These are phyloP conservation scores for Escarpia spicata DNA, from an alignment of 2,888 invertebrate species.

Conservation along the genomic window DNA sequence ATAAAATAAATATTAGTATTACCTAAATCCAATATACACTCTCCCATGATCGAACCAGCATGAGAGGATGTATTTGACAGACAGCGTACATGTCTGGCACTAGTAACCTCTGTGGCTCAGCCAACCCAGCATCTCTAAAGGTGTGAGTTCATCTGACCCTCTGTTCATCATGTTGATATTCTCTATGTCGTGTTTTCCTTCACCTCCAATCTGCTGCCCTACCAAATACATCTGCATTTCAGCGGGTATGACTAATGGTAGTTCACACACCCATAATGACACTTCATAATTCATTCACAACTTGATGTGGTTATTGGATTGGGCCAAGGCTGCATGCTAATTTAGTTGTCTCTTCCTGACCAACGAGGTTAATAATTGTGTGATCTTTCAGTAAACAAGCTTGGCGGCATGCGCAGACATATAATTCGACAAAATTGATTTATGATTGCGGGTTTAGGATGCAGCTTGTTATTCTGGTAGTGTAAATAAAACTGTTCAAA, in stretches of 20 bases:
- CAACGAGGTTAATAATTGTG: background rate
- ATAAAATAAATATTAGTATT: background rate
- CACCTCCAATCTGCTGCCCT: background rate
- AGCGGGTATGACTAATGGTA: background rate
- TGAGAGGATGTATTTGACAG: background rate
- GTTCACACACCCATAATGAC: background rate
- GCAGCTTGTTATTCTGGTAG: background rate
- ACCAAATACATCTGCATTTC: background rate
- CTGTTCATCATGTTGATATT: background rate
- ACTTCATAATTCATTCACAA: slow-evolving; percentile 2
- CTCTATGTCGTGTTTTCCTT: background rate
- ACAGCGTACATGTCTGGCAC: background rate
- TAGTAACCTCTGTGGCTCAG: background rate
- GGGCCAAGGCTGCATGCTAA: background rate
- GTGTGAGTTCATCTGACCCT: background rate
- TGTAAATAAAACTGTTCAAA: background rate
- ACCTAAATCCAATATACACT: background rate
- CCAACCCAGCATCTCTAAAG: background rate
- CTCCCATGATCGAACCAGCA: too few relatives aligned
- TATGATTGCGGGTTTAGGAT: background rate
- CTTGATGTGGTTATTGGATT: background rate
- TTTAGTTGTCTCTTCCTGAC: background rate
- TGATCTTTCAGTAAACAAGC: background rate
- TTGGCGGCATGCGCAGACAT: too few relatives aligned
- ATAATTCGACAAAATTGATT: background rate